phyloP scores from a whole-genome alignment of 2,113 vertebrate genomes.

The Brachypteracias leptosomus region DNA sequence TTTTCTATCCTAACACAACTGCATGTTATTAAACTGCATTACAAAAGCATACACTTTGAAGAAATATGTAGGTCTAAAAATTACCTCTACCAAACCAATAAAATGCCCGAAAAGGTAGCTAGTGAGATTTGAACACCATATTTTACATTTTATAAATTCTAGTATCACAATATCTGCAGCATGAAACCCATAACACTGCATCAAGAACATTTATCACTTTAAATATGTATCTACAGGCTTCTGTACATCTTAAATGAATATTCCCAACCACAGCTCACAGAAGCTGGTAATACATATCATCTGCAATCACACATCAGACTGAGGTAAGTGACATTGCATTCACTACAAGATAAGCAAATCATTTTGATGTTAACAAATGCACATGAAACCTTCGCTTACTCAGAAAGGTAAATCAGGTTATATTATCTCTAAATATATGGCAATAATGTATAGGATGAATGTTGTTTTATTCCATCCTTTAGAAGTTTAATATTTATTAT shows the following conservation, averaged over 20 bases:
- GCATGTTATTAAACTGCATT: not conserved
- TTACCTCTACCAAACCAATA: not conserved
- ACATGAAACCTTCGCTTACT: slow-evolving; percentile 12
- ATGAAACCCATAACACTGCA: not conserved
- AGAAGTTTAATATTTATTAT: slow-evolving; percentile 51
- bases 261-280: slow-evolving; percentile 18
- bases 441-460: not conserved
- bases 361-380: slow-evolving; percentile 28
- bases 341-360: slow-evolving; percentile 15
- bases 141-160: not conserved
- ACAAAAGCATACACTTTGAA: not conserved
- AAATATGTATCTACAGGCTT: slow-evolving; percentile 3
- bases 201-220: slow-evolving; percentile 8
- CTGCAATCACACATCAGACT: slow-evolving; percentile 29
- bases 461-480: not conserved
- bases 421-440: not conserved
- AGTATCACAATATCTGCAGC: not conserved
- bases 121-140: not conserved
- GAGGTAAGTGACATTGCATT: slow-evolving; percentile 37
- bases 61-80: not conserved
- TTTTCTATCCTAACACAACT: not conserved
- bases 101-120: not conserved
- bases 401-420: slow-evolving; percentile 6
- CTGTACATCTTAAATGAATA: slow-evolving; percentile 43
- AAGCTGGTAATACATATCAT: not conserved